Percentiles rank a stretch among this genome's conserved stretches.
phyloP scores from a whole-genome alignment of 1,140 invertebrate species.

The Helicoverpa zea region DNA sequence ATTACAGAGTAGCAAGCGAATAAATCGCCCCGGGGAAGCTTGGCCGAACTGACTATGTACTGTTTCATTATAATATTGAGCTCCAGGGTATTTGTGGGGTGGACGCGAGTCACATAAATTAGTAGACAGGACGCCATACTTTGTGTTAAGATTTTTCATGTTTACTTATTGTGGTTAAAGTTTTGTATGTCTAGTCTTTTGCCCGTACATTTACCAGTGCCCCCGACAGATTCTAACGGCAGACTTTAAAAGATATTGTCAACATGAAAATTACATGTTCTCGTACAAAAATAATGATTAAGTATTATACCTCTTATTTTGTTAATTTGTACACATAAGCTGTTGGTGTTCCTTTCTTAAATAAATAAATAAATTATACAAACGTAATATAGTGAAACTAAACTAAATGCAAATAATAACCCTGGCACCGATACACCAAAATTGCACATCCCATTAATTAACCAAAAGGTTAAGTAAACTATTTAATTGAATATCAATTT shows the following conservation, averaged over 20 bases:
- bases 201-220: no score
- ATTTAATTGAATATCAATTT: slow-evolving; percentile 10
- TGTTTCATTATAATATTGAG: slow-evolving; percentile 43
- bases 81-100: not conserved
- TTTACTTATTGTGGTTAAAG: not conserved
- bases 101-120: not conserved
- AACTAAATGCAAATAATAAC: not conserved
- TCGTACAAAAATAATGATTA: no score
- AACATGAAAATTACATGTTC: no score
- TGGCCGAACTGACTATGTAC: slow-evolving; percentile 5
- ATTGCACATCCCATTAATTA: slow-evolving; percentile 6
- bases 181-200: no score
- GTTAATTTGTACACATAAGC: no score
- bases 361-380: no score
- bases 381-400: not conserved
- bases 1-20: slow-evolving; percentile 49
- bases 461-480: slow-evolving; percentile 17
- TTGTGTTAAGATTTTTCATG: not conserved
- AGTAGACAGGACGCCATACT: not conserved
- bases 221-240: no score
- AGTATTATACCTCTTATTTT: no score
- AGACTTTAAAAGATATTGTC: no score
- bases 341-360: no score
- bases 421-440: slow-evolving; percentile 1
- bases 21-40: slow-evolving; percentile 44